Conservation (phyloP, 2,797 vertebrate genomes). For the Pampus argenteus region DNA sequence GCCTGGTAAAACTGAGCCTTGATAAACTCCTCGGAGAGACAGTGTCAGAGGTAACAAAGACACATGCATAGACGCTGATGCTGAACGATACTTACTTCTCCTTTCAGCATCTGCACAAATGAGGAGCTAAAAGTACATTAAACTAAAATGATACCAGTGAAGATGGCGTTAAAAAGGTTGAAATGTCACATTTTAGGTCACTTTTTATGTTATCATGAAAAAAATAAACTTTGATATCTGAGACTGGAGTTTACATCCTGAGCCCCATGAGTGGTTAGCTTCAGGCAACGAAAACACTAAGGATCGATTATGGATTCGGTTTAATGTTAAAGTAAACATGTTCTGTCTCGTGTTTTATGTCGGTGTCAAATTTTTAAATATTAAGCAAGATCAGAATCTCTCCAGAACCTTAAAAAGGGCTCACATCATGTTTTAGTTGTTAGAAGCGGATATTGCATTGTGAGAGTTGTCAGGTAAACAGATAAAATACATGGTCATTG, state of each 20-base stretch:
- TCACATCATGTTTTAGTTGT: too few relatives aligned
- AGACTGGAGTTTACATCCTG: neutral
- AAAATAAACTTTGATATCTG: neutral
- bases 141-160: neutral
- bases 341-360: too few relatives aligned
- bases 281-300: conserved; percentile 1
- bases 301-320: neutral
- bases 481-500: too few relatives aligned
- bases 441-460: too few relatives aligned
- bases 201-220: neutral
- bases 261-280: neutral
- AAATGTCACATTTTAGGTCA: neutral
- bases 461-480: too few relatives aligned
- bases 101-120: neutral
- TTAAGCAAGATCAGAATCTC: too few relatives aligned
- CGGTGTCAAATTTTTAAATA: too few relatives aligned
- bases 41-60: conserved; percentile 31
- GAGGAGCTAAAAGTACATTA: neutral
- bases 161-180: neutral
- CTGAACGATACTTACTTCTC: conserved; percentile 18
- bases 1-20: conserved; percentile 46
- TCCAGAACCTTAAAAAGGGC: too few relatives aligned
- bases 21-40: conserved; percentile 36
- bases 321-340: neutral
- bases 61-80: neutral